Evolutionary conservation across 2,797 vertebrate genomes (phyloP), one percentile per base, ranked within the genome.

Genomic region (Poecilia velifera): DNA sequence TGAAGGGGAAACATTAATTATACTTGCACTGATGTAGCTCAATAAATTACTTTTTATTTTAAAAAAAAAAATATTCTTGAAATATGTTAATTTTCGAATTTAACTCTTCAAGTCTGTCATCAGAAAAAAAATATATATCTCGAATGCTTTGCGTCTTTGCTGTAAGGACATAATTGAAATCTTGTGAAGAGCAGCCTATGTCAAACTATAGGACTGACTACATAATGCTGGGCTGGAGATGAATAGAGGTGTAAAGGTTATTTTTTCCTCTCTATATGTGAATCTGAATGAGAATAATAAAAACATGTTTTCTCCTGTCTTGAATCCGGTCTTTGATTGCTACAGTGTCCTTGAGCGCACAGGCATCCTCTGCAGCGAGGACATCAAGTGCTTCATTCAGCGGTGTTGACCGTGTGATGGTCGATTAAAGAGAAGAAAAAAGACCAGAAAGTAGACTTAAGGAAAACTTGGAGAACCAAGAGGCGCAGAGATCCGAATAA

Each of bases 341-440:
- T 78, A 71, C 78, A 18, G 72, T 70, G 93, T 92, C 90, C 89
- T 91, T 89, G 89, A 90, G 84, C 81, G 83, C 82, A 20, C 84
- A 86, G 76, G 80, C 80, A 74, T 79, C 68, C 53, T 85, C 74
- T 73, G 85, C 34, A 70, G 46, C 20, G 78, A 82, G 79, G 78
- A 85, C 80, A 88, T 77, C n/a, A 70, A 82, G 84, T 79, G 76
- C 74, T 88, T 87, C 53, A 78, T 88, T 84, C 83, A 79, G 36
- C 22, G 68, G 4, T 72, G 80, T 39, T 64, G 77, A 73, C 72
- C 81, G 76, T 36, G n/a, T 20, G 75, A 79, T 31, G 82, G 80
- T 83, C 68, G 80, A 86, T 78, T 34, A 55, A 45, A 10, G 46
- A 13, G 14, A 28, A 68, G 12, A 66, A 64, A 72, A n/a, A 18